phyloP scores from a whole-genome alignment of 2,888 invertebrate genomes.

The Tridacna gigas region DNA sequence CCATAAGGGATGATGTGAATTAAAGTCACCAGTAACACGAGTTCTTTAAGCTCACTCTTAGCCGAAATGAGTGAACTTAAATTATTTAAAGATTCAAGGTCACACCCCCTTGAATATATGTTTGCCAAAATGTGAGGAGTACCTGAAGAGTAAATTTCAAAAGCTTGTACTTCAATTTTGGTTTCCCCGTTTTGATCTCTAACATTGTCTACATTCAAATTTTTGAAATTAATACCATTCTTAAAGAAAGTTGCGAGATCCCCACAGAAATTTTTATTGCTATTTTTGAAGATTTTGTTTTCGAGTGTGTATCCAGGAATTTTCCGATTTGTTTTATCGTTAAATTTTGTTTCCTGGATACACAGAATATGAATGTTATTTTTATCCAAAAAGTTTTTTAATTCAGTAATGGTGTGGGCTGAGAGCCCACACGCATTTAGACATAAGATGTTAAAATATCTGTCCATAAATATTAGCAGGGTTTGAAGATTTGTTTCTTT shows the following conservation, averaged over 20 bases:
- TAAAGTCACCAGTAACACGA: conserved; percentile 24
- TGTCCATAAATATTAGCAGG: no score
- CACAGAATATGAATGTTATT: no score
- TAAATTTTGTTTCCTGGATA: no score
- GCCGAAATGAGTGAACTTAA: background rate
- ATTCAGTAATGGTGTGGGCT: no score
- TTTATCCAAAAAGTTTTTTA: no score
- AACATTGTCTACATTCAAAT: background rate
- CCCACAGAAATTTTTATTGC: background rate
- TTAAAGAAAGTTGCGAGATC: background rate
- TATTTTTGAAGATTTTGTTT: background rate
- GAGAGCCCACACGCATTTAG: no score
- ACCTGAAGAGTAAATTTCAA: background rate
- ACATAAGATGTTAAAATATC: no score
- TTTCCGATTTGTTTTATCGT: no score
- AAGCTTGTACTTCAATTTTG: background rate
- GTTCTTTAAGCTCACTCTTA: background rate
- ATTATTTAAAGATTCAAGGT: conserved; percentile 10
- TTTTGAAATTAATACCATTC: background rate
- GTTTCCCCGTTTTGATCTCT: background rate
- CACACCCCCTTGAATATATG: conserved; percentile 12
- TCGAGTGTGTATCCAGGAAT: background rate
- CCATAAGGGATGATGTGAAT: background rate
- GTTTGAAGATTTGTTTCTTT: no score
- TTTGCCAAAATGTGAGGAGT: background rate